Percentiles rank a stretch among this genome's conserved stretches.
Evolutionary conservation across 2,888 invertebrate species (phyloP).

Genomic region (Phengaris alcon): DNA sequence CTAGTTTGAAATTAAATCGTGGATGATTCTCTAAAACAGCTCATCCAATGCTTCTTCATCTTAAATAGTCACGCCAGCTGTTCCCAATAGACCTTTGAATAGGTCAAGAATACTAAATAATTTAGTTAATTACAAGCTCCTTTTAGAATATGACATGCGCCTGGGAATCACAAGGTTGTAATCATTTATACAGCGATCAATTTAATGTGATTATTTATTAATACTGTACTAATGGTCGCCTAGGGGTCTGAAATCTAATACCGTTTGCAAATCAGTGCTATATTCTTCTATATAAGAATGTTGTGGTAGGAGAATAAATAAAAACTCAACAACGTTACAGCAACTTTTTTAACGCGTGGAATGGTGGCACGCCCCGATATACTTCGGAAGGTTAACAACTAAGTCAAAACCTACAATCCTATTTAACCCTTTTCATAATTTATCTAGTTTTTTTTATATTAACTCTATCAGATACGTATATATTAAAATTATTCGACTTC

Average conservation of each 20-base stretch:
- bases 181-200: conserved; percentile 49
- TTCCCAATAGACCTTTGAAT: conserved; percentile 4
- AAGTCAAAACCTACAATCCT: neutral
- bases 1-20: too few relatives aligned
- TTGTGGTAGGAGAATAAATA: neutral
- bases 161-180: conserved; percentile 55
- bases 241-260: too few relatives aligned
- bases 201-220: neutral
- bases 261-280: too few relatives aligned
- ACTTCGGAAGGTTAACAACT: neutral
- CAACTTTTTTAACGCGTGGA: too few relatives aligned
- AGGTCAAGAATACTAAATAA: conserved; percentile 32
- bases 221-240: neutral
- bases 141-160: conserved; percentile 35
- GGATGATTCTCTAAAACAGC: too few relatives aligned
- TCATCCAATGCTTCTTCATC: neutral
- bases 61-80: neutral
- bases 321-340: neutral
- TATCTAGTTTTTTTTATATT: neutral
- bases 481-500: neutral
- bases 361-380: too few relatives aligned
- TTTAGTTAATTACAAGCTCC: conserved; percentile 35
- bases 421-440: neutral
- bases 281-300: too few relatives aligned
- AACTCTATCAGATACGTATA: neutral